Percentiles rank a stretch among this genome's conserved stretches.
phyloP scores from a whole-genome alignment of 2,888 invertebrate species.

The Cataglyphis altisquamis region DNA sequence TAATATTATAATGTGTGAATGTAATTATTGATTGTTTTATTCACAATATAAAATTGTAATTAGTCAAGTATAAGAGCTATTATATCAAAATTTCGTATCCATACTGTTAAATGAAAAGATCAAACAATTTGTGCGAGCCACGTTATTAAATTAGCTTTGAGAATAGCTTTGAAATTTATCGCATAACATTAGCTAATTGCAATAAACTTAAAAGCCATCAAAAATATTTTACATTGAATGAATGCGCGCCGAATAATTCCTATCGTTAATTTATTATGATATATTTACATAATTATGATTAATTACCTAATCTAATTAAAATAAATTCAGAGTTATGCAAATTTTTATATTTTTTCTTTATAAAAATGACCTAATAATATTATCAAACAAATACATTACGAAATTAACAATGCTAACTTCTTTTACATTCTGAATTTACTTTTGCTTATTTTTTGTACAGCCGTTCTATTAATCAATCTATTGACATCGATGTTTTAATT shows the following conservation, averaged over 20 bases:
- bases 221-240: slow-evolving; percentile 28
- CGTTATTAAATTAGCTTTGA: slow-evolving; percentile 32
- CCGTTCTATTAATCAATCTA: not conserved
- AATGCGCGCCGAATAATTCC: slow-evolving; percentile 17
- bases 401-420: slow-evolving; percentile 1
- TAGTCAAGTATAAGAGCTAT: slow-evolving; percentile 7
- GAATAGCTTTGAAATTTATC: slow-evolving; percentile 19
- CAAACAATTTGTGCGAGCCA: not conserved
- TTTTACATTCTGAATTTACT: not conserved
- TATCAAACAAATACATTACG: not conserved
- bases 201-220: slow-evolving; percentile 41
- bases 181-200: slow-evolving; percentile 14
- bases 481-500: not conserved
- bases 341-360: slow-evolving; percentile 10
- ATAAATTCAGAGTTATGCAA: slow-evolving; percentile 8
- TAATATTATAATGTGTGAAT: not conserved
- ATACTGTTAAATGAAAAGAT: slow-evolving; percentile 13
- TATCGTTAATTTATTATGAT: slow-evolving; percentile 24
- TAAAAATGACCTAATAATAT: slow-evolving; percentile 1
- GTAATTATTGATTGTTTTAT: slow-evolving; percentile 5
- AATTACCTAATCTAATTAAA: slow-evolving; percentile 20
- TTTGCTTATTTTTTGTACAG: not conserved
- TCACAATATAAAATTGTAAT: slow-evolving; percentile 3
- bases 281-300: slow-evolving; percentile 39
- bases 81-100: slow-evolving; percentile 13